Evolutionary conservation across 2,888 invertebrate species (phyloP).

Genomic region (Eurytoma californica): DNA sequence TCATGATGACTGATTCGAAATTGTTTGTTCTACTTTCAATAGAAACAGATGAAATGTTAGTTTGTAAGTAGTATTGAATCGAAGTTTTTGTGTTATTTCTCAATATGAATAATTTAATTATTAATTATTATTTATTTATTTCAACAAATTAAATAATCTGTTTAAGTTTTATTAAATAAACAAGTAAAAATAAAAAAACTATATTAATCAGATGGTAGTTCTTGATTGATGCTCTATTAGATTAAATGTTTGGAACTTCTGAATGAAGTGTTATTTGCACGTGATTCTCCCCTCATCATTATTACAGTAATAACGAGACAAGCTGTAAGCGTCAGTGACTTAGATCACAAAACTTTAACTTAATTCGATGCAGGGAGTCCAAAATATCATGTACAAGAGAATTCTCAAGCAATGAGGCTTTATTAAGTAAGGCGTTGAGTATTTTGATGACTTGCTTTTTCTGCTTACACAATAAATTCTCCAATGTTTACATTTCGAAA

Average conservation of each 20-base stretch:
- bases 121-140: too few species aligned
- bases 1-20: too few species aligned
- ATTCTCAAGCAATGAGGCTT: too few species aligned
- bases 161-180: too few species aligned
- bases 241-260: not conserved
- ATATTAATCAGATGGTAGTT: not conserved
- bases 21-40: too few species aligned
- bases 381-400: not conserved
- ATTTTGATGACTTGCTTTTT: slow-evolving; percentile 1
- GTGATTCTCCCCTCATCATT: not conserved
- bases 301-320: slow-evolving; percentile 26
- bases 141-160: too few species aligned
- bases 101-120: too few species aligned
- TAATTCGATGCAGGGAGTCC: slow-evolving; percentile 1
- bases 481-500: too few species aligned
- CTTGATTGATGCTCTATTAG: slow-evolving; percentile 3
- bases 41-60: too few species aligned
- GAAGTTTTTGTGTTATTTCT: too few species aligned
- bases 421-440: not conserved
- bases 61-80: too few species aligned
- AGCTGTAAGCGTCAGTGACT: slow-evolving; percentile 10
- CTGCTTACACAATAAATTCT: not conserved
- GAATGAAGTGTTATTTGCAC: slow-evolving; percentile 9
- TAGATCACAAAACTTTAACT: slow-evolving; percentile 20
- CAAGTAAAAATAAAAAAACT: not conserved